Conservation (phyloP, 2,113 vertebrate genomes). For the Andinoacara biseriatus region DNA sequence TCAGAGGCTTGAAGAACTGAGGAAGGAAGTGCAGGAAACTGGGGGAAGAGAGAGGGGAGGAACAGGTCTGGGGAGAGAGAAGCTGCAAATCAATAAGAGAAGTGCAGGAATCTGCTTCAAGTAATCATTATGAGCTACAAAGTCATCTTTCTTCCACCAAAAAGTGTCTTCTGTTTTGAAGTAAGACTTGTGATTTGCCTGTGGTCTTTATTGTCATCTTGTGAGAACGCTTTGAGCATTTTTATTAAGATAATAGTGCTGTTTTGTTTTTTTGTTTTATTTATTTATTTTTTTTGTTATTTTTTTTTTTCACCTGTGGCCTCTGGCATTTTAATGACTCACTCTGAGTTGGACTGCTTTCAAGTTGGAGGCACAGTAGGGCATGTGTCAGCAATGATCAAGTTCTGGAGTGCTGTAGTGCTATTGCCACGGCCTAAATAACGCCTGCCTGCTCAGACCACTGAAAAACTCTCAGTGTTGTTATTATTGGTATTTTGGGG, state of each 20-base stretch:
- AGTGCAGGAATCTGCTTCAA: conserved; percentile 45
- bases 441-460: conserved; percentile 11
- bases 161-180: not conserved
- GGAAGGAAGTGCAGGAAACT: conserved; percentile 44
- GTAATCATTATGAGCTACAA: conserved; percentile 14
- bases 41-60: conserved; percentile 29
- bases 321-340: conserved; percentile 57
- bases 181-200: not conserved
- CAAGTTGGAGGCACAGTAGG: conserved; percentile 43
- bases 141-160: not conserved
- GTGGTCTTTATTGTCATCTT: not conserved
- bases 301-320: conserved; percentile 30
- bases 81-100: conserved; percentile 59
- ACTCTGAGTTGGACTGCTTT: conserved; percentile 43
- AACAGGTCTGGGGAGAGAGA: conserved; percentile 31
- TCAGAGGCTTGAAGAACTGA: conserved; percentile 74
- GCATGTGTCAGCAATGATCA: conserved; percentile 31
- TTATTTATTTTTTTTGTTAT: too few species aligned
- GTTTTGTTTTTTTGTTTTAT: too few species aligned
- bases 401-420: conserved; percentile 1
- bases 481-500: not conserved
- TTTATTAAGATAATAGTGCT: not conserved
- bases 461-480: not conserved
- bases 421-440: conserved; percentile 6
- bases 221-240: not conserved